Percentiles rank a stretch among this genome's conserved stretches.
Conservation (phyloP, 35 echinoderm and acorn worm species). For the Ophiothrix spiculata region DNA sequence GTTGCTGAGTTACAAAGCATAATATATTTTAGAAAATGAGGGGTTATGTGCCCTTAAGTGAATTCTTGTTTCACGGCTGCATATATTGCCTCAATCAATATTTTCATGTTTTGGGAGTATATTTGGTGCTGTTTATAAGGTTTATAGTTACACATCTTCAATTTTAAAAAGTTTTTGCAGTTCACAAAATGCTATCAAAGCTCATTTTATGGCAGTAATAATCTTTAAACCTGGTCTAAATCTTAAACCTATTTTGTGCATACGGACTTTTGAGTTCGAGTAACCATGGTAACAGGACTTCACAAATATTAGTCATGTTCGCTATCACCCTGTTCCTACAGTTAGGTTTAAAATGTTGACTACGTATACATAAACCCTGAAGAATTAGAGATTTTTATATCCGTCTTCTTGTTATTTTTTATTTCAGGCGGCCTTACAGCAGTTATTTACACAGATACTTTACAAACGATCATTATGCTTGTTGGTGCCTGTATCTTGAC, state of each 20-base stretch:
- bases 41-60: too few relatives aligned
- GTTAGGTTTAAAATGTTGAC: neutral
- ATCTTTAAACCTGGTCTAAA: neutral
- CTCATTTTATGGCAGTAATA: too few relatives aligned
- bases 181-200: too few relatives aligned
- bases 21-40: too few relatives aligned
- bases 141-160: too few relatives aligned
- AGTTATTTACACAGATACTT: conserved; percentile 42
- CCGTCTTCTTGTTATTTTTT: neutral
- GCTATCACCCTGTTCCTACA: neutral
- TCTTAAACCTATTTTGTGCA: neutral
- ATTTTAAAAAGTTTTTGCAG: too few relatives aligned
- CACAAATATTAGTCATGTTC: neutral
- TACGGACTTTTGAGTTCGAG: neutral
- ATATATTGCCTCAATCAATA: too few relatives aligned
- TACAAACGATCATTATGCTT: conserved; percentile 69
- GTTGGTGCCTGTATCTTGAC: conserved; percentile 40
- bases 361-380: neutral
- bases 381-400: neutral
- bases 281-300: neutral
- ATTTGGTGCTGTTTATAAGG: too few relatives aligned
- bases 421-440: conserved; percentile 27
- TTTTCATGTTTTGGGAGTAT: too few relatives aligned
- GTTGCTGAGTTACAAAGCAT: too few relatives aligned
- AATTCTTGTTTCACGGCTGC: too few relatives aligned